These are phyloP conservation scores for Dendroctonus ponderosae DNA, from an alignment of 1,140 invertebrate species.

Conservation along the genomic window DNA sequence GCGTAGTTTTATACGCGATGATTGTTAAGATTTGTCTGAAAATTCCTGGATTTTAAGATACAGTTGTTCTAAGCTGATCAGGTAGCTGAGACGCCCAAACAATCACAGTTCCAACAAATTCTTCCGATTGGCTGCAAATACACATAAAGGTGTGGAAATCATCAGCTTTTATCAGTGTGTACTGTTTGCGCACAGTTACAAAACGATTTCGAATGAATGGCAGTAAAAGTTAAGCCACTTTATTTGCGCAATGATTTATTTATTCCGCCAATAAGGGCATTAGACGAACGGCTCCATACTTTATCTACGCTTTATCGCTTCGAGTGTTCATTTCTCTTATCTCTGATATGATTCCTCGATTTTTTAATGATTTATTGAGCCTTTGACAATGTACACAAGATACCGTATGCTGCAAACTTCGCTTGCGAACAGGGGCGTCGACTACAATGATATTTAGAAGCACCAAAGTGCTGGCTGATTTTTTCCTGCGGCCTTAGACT, in stretches of 20 bases:
- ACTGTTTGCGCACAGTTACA: slow-evolving; percentile 25
- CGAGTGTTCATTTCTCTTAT: slow-evolving; percentile 12
- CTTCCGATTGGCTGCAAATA: slow-evolving; percentile 25
- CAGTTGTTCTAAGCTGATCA: neutral
- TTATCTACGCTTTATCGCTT: slow-evolving; percentile 16
- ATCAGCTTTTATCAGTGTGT: slow-evolving; percentile 21
- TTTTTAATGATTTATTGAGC: slow-evolving; percentile 25
- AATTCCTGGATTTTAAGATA: neutral
- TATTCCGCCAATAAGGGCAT: slow-evolving; percentile 33
- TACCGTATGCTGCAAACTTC: neutral
- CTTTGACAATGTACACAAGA: neutral
- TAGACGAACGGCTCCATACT: slow-evolving; percentile 31
- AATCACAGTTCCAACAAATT: too few relatives aligned
- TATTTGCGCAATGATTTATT: slow-evolving; percentile 33
- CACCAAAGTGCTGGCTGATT: too few relatives aligned
- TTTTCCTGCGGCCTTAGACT: too few relatives aligned
- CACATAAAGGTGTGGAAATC: slow-evolving; percentile 30
- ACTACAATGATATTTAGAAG: too few relatives aligned
- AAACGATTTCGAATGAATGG: slow-evolving; percentile 31
- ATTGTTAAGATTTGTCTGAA: slow-evolving; percentile 7
- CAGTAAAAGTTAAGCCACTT: slow-evolving; percentile 32
- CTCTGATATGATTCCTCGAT: slow-evolving; percentile 15
- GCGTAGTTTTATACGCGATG: slow-evolving; percentile 21
- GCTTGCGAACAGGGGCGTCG: too few relatives aligned
- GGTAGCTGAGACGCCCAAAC: too few relatives aligned